Percentiles rank a stretch among this genome's conserved stretches.
Evolutionary conservation across 2,888 invertebrate genomes (phyloP).

Genomic region (Eucriotettix oculatus): DNA sequence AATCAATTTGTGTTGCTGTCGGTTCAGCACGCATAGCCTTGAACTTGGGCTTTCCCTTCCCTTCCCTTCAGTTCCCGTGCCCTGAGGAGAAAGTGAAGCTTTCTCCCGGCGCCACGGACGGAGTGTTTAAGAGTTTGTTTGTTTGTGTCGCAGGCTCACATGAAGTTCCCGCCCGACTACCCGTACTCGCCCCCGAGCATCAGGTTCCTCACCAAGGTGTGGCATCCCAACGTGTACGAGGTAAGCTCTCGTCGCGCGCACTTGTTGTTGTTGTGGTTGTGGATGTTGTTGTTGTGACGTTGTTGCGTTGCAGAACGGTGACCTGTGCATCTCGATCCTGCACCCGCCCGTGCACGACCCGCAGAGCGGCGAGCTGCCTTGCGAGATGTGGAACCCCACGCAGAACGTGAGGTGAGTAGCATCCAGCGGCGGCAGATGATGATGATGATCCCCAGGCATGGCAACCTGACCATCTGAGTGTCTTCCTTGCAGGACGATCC

Average conservation of each 20-base stretch:
- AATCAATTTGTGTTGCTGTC: too few relatives aligned
- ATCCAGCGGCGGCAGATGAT: background rate
- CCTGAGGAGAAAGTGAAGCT: too few relatives aligned
- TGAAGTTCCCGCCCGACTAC: slow-evolving; percentile 97
- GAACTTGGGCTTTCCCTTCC: too few relatives aligned
- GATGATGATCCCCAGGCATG: background rate
- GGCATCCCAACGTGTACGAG: slow-evolving; percentile 99
- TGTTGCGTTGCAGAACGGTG: slow-evolving; percentile 67
- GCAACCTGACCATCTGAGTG: too few relatives aligned
- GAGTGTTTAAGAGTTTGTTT: background rate
- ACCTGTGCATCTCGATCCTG: slow-evolving; percentile 96
- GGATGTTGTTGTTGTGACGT: slow-evolving; percentile 13
- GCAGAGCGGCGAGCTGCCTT: slow-evolving; percentile 95
- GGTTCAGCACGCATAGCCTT: too few relatives aligned
- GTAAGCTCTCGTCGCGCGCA: too few relatives aligned
- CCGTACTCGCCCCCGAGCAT: slow-evolving; percentile 98
- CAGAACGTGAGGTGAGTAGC: slow-evolving; percentile 69
- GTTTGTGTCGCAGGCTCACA: slow-evolving; percentile 70
- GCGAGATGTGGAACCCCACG: slow-evolving; percentile 99
- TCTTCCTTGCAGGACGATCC: slow-evolving; percentile 54
- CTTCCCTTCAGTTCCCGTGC: too few relatives aligned
- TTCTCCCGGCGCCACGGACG: too few relatives aligned
- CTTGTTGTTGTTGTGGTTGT: too few relatives aligned
- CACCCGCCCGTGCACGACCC: slow-evolving; percentile 99
- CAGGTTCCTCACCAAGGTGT: slow-evolving; percentile 95